phyloP scores from a whole-genome alignment of 2,888 invertebrate species.

The Drosophila heteroneura region DNA sequence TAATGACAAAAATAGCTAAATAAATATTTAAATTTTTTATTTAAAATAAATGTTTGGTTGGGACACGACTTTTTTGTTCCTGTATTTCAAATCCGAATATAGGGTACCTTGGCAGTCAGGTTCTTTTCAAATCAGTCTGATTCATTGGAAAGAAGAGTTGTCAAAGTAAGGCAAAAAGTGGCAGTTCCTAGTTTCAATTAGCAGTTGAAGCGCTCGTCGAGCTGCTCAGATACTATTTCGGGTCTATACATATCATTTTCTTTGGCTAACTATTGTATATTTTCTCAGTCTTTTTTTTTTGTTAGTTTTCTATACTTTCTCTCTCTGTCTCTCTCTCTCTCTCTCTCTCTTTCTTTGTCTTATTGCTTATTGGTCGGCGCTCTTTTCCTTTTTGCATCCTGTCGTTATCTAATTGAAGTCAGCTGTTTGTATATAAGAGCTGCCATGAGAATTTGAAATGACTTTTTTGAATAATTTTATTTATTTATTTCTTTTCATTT shows the following conservation, averaged over 20 bases:
- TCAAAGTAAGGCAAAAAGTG: constrained; percentile 39
- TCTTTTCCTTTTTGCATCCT: constrained; percentile 55
- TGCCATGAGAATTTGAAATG: constrained; percentile 74
- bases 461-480: constrained; percentile 72
- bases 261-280: constrained; percentile 33
- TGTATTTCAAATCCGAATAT: neutral
- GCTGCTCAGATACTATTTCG: constrained; percentile 44
- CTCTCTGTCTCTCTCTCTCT: neutral
- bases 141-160: constrained; percentile 49
- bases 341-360: constrained; percentile 4
- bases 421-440: constrained; percentile 67
- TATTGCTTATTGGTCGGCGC: constrained; percentile 41
- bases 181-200: constrained; percentile 45
- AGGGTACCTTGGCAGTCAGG: neutral
- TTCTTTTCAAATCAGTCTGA: neutral
- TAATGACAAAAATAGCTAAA: neutral
- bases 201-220: constrained; percentile 26
- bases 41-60: neutral
- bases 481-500: constrained; percentile 69
- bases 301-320: constrained; percentile 9
- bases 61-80: neutral
- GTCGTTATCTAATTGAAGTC: constrained; percentile 71
- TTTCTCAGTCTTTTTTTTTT: constrained; percentile 19
- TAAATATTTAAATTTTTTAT: neutral
- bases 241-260: constrained; percentile 65